Base-by-base conservation (phyloP, 2,113 vertebrate species). In the Ptilonorhynchus violaceus region DNA sequence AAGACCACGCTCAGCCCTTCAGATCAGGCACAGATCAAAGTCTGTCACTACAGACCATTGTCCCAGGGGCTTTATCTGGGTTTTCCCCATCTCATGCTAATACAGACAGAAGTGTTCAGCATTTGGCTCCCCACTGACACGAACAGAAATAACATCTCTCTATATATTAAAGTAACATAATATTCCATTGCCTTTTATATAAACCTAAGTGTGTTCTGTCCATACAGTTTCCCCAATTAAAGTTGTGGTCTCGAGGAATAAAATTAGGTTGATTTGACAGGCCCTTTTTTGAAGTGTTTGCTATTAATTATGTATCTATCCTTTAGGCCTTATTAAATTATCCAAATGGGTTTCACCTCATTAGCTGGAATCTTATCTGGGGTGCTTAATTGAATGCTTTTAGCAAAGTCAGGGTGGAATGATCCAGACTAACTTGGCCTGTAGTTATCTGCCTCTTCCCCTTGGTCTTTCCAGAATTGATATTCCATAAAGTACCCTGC, bases 261-360 rank as follows among this genome's bases (percentile, higher is more conserved):
- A 70, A 80, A 41, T 56, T 2, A 23, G 56, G 18, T 81, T 74
- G 86, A 35, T 67, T 92, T 56, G 67, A 50, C 31, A n/a, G 44
- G 44, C 42, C 91, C 59, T 81, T 67, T 81, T 69, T 64, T 59
- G 81, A 62, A 59, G 39, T 30, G 85, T 64, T 93, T 53, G 49
- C 37, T 85, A 27, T 94, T 93, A 74, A 93, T 96, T 86, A 67
- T 70, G 2, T 67, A 64, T 66, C 72, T 60, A 0, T 86, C 76
- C 84, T 84, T 63, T 28, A 93, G 93, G 72, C 76, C 76, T 89
- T 74, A 75, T 77, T 77, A 59, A 93, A 64, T 94, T 58, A 91
- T 31, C 81, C 89, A 22, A 3, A 42, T 37, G 72, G n/a, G 64
- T 59, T 95, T 77, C 81, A 67, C 88, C 81, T 94, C 77, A 28